Conservation (phyloP, 2,113 vertebrate genomes). For the Lophius piscatorius region DNA sequence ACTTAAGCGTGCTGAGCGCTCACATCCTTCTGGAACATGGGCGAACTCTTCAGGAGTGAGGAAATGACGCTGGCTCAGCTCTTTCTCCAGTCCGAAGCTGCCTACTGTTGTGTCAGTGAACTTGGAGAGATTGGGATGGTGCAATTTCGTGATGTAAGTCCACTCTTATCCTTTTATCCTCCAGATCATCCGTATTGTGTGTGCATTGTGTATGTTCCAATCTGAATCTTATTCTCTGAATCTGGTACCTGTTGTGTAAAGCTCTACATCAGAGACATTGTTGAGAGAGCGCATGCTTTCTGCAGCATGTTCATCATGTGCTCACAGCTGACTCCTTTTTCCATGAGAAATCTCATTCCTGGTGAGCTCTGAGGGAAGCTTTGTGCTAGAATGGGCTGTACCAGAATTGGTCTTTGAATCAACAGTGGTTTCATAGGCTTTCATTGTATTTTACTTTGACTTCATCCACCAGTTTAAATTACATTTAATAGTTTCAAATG, state of each 20-base stretch:
- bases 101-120: conserved; percentile 97
- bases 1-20: conserved; percentile 19
- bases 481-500: background rate
- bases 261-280: conserved; percentile 4
- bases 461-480: background rate
- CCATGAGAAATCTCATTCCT: conserved; percentile 41
- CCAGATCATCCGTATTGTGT: background rate
- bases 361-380: conserved; percentile 25
- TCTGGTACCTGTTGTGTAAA: background rate
- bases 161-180: background rate
- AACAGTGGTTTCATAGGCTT: background rate
- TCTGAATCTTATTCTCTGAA: background rate
- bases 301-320: conserved; percentile 64
- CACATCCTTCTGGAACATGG: conserved; percentile 81
- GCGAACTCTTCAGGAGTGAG: conserved; percentile 96
- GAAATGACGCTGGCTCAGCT: conserved; percentile 99
- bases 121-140: conserved; percentile 97
- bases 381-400: conserved; percentile 32
- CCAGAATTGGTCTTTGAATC: conserved; percentile 11
- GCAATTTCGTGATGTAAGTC: conserved; percentile 96
- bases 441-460: background rate
- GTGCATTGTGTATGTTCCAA: background rate
- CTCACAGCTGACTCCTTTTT: conserved; percentile 61
- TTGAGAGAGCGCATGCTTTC: conserved; percentile 45
- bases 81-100: conserved; percentile 96